Percentiles rank a stretch among this genome's conserved stretches.
phyloP scores from a whole-genome alignment of 2,113 vertebrate species.

The Steatornis caripensis region DNA sequence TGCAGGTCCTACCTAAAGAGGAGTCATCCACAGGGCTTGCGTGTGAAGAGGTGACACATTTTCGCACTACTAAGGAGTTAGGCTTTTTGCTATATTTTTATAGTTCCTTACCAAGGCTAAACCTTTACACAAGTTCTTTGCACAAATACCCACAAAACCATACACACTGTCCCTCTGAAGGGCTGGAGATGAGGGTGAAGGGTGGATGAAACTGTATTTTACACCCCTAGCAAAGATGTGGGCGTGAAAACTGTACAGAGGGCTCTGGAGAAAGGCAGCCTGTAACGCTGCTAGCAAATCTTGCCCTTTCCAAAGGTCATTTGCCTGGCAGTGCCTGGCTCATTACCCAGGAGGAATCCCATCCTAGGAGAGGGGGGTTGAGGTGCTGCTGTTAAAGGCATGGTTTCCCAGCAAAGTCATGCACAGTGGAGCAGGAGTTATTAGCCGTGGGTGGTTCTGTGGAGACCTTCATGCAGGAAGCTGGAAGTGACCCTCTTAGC shows the following conservation, averaged over 20 bases:
- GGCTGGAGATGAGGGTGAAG: neutral
- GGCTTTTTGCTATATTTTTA: neutral
- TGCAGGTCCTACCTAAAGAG: neutral
- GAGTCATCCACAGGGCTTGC: fast-evolving
- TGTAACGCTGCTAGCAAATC: neutral
- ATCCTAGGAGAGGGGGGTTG: neutral
- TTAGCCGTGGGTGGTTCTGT: neutral
- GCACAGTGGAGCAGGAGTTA: neutral
- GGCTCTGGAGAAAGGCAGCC: neutral
- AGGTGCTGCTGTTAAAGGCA: neutral
- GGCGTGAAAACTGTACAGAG: neutral
- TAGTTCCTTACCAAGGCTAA: neutral
- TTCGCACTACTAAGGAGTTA: neutral
- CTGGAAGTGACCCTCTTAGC: neutral
- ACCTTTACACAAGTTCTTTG: fast-evolving
- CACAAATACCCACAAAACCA: neutral
- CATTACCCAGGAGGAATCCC: slow-evolving; percentile 55
- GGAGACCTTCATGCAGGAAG: neutral
- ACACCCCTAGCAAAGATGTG: neutral
- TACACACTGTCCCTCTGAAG: neutral
- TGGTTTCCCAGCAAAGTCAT: neutral
- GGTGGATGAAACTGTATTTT: neutral
- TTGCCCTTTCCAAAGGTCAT: neutral
- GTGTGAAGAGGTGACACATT: neutral
- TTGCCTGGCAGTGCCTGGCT: neutral